Conservation (phyloP, 2,888 invertebrate genomes). For the Eilema caniola region DNA sequence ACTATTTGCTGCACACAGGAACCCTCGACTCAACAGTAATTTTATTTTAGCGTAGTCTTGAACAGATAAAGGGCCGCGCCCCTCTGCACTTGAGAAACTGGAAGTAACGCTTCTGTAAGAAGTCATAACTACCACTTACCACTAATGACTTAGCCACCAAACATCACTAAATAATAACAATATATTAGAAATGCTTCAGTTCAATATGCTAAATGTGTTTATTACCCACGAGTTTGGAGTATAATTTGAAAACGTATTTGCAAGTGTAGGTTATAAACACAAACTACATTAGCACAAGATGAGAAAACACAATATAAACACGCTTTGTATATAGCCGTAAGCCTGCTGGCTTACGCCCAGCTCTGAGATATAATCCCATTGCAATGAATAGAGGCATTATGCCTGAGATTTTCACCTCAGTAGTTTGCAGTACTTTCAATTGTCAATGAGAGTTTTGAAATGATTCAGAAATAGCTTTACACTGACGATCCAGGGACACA, state of each 20-base stretch:
- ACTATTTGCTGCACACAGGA: neutral
- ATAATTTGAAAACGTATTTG: slow-evolving; percentile 1
- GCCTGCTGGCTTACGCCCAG: slow-evolving; percentile 11
- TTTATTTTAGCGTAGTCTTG: neutral
- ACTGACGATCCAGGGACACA: neutral
- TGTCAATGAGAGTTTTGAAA: neutral
- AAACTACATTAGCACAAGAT: slow-evolving; percentile 4
- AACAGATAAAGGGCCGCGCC: too few species aligned
- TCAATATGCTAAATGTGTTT: too few species aligned
- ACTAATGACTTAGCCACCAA: too few species aligned
- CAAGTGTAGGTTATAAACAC: neutral
- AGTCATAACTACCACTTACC: too few species aligned
- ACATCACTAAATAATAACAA: too few species aligned
- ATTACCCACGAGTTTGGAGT: neutral
- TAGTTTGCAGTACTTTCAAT: slow-evolving; percentile 4
- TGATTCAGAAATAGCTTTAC: neutral
- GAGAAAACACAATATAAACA: slow-evolving; percentile 9
- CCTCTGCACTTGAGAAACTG: too few species aligned
- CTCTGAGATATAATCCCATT: slow-evolving; percentile 9
- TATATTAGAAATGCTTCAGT: too few species aligned
- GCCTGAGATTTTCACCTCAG: slow-evolving; percentile 7
- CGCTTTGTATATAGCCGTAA: slow-evolving; percentile 2
- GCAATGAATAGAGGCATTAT: slow-evolving; percentile 7
- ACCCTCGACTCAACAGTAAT: neutral
- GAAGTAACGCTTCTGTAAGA: too few species aligned